Base-by-base conservation (phyloP, 2,797 vertebrate species). In the Enteromius radiatus region DNA sequence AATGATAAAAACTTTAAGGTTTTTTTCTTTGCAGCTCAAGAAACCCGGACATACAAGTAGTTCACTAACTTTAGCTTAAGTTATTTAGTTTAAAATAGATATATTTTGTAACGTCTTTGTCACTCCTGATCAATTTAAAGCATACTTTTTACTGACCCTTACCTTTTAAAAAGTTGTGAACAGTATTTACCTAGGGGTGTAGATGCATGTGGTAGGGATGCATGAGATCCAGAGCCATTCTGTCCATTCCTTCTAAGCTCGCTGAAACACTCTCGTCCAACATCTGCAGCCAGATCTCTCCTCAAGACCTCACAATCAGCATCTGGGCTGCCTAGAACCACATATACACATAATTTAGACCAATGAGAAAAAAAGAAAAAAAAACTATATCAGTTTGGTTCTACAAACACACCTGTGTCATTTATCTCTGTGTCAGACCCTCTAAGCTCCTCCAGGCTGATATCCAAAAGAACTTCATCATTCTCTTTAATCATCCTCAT, bases 401-500 rank as follows among this genome's bases (percentile, higher is more conserved):
- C 14, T 28, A 33, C 79, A 65, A 73, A 83, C 82, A 84, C 36
- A 79, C 84, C 79, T 33, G 80, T 67, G 33, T 90, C 88, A 15
- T 93, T 91, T 23, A 84, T 83, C 75, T 95, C 93, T 0, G 91
- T 89, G 52, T 97, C 94, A 0, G 94, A 96, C n/a, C 71, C 89
- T 68, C 89, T 90, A 2, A 97, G 89, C 59, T 91, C 82, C 80
- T 97, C 95, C 0, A 96, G 90, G 91, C 96, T 97, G 7, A 92
- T 78, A 54, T 97, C 90, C 21, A 92, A 81, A 41, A 91, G 85
- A 28, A 85, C 84, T 0, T 89, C 84, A n/a, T 76, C 92, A 54
- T 96, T 93, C 12, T 95, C 90, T 11, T 93, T 91, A 17, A 95
- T 91, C 87, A 95, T 91, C 85, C 96, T 95, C 93, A 97, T 94